Evolutionary conservation across 2,797 vertebrate species (phyloP).

Genomic region (Betta splendens): DNA sequence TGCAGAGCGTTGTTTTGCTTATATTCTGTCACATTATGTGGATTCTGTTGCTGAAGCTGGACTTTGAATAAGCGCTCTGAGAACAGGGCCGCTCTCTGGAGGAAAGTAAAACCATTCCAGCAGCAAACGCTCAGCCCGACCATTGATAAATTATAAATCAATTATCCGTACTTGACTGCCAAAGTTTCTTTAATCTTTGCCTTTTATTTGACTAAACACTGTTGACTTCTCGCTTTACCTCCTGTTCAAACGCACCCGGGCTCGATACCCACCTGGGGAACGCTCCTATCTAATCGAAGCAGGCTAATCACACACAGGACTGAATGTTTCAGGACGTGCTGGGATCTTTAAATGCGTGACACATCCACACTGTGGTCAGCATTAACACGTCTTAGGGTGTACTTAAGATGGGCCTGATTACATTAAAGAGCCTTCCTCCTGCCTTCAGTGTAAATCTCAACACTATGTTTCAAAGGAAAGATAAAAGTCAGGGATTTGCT

Average conservation of each 20-base stretch:
- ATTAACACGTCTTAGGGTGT: slow-evolving; percentile 46
- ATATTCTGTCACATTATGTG: slow-evolving; percentile 34
- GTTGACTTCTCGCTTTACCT: slow-evolving; percentile 71
- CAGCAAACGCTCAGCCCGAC: slow-evolving; percentile 65
- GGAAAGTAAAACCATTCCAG: slow-evolving; percentile 56
- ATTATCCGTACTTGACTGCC: slow-evolving; percentile 72
- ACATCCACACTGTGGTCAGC: slow-evolving; percentile 42
- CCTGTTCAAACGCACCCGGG: slow-evolving; percentile 56
- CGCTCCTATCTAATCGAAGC: slow-evolving; percentile 66
- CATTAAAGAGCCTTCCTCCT: slow-evolving; percentile 49
- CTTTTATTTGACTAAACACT: slow-evolving; percentile 81
- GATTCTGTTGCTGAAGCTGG: slow-evolving; percentile 54
- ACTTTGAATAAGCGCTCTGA: slow-evolving; percentile 51
- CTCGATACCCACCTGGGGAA: slow-evolving; percentile 74
- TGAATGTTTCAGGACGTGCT: slow-evolving; percentile 59
- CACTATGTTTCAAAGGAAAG: slow-evolving; percentile 19
- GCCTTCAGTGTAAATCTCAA: slow-evolving; percentile 34
- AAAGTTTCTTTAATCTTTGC: slow-evolving; percentile 76
- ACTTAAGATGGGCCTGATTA: slow-evolving; percentile 60
- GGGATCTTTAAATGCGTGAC: slow-evolving; percentile 50
- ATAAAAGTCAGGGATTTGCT: slow-evolving; percentile 53
- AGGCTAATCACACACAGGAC: slow-evolving; percentile 46
- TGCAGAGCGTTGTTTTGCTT: slow-evolving; percentile 60
- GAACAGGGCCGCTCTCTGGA: slow-evolving; percentile 49
- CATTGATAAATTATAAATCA: slow-evolving; percentile 81